Evolutionary conservation across 2,888 invertebrate species (phyloP), one percentile per base, ranked within the genome.

Genomic region (Xylophagus ater): DNA sequence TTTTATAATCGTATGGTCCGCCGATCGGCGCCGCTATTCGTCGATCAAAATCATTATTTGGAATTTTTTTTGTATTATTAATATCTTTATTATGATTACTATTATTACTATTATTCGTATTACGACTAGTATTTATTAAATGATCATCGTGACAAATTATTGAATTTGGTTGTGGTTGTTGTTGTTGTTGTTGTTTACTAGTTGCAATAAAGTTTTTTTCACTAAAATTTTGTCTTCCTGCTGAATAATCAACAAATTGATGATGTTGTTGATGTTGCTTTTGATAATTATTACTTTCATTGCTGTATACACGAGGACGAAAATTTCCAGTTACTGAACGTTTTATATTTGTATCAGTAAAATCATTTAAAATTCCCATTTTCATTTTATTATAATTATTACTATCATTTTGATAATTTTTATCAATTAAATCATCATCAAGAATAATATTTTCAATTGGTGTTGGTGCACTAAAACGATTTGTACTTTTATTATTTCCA

Each of bases 1-100:
- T 30, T 34, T 44, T 42, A 24, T 42, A 46, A 29, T 46, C 46
- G 23, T 44, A 46, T 3, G 44, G 40, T 15, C 44, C 44, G 24
- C 43, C 44, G 13, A 43, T 5, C n/a, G 42, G 31, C 5, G 38
- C 38, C 4, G 42, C 44, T 30, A 42, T 42, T 37, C 40, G 28
- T n/a, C 23, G 34, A 41, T 46, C 46, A 26, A 44, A 41, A 38
- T 43, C 38, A 35, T 28, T 44, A n/a, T 37, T n/a, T n/a, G n/a
- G n/a, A n/a, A n/a, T n/a, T n/a, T n/a, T n/a, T n/a, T n/a, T 26
- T n/a, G 28, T 30, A 18, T 37, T 29, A 28, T 21, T 20, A 19
- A 26, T 19, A 13, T 19, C 8, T 17, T 20, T 24, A 40, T 37
- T 34, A 32, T 35, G 34, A 36, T 34, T 25, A 33, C 33, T 41